Base-by-base conservation (phyloP, 2,888 invertebrate genomes). In the Aphelenchoides bicaudatus region DNA sequence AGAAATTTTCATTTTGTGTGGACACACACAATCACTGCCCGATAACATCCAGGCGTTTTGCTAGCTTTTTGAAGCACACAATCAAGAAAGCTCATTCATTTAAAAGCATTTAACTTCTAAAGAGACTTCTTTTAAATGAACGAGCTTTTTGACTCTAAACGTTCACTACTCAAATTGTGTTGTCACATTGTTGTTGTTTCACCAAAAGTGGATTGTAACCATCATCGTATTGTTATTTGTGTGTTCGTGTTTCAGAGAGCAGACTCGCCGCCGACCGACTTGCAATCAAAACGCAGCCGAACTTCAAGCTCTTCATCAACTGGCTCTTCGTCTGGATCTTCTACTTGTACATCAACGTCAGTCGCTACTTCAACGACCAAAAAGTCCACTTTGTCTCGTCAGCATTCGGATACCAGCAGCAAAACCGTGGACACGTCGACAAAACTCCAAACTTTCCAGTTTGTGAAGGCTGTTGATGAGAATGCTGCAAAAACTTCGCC, bases 381-480 rank as follows among this genome's bases (percentile, higher is more conserved):
- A 8, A 43, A 19, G 10, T 43, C n/a, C 43, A 25, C n/a, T n/a
- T n/a, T n/a, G n/a, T n/a, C n/a, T n/a, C n/a, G n/a, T n/a, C n/a
- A n/a, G n/a, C n/a, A n/a, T n/a, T n/a, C n/a, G n/a, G n/a, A n/a
- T n/a, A n/a, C n/a, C n/a, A n/a, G n/a, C n/a, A n/a, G n/a, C n/a
- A n/a, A n/a, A n/a, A n/a, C n/a, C n/a, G n/a, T n/a, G n/a, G n/a
- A n/a, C n/a, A n/a, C n/a, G 13, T 13, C 34, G 16, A 16, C 34
- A 13, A 34, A 34, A 34, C 16, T 34, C 16, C 13, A 13, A 16
- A 16, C 34, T 8, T 43, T 43, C 23, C 43, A 43, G 23, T 43
- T 43, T n/a, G 43, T 43, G 37, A 21, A 23, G 39, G 39, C 37
- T 2, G 37, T 34, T 16, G 52, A 51, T 4, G 52, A 51, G 25